phyloP scores from a whole-genome alignment of 2,113 vertebrate genomes.

The Dasyornis broadbenti region DNA sequence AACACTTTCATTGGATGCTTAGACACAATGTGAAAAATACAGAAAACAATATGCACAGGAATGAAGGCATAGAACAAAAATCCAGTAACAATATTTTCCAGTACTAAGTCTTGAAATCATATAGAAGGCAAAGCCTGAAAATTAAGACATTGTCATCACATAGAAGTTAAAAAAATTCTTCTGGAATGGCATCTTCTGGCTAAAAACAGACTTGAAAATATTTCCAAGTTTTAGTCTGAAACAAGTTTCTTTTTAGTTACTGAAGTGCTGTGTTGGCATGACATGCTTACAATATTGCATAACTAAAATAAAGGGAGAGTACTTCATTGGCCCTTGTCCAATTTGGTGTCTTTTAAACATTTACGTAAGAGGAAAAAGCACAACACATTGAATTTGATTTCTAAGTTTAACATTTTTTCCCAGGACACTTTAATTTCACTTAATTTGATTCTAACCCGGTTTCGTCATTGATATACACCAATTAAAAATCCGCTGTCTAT shows the following conservation, averaged over 20 bases:
- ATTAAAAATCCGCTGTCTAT: background rate
- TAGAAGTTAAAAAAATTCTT: background rate
- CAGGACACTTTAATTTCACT: background rate
- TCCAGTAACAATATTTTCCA: background rate
- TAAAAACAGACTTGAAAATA: background rate
- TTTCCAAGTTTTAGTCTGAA: background rate
- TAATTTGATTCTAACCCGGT: background rate
- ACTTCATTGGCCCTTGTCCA: background rate
- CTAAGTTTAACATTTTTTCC: background rate
- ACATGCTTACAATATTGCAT: background rate
- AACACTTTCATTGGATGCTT: background rate
- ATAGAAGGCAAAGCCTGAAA: fast-evolving
- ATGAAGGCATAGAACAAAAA: background rate
- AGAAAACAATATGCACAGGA: background rate
- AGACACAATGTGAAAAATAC: background rate
- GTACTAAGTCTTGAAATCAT: background rate
- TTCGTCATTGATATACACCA: background rate
- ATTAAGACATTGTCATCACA: background rate
- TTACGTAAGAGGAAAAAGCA: background rate
- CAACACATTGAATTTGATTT: background rate
- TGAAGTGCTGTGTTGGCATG: background rate
- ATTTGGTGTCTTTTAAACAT: background rate
- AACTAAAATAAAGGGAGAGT: background rate
- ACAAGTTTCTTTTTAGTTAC: background rate
- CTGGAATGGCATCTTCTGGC: background rate